These are phyloP conservation scores for Andrena marginata DNA, from an alignment of 2,888 invertebrate genomes.

Conservation along the genomic window DNA sequence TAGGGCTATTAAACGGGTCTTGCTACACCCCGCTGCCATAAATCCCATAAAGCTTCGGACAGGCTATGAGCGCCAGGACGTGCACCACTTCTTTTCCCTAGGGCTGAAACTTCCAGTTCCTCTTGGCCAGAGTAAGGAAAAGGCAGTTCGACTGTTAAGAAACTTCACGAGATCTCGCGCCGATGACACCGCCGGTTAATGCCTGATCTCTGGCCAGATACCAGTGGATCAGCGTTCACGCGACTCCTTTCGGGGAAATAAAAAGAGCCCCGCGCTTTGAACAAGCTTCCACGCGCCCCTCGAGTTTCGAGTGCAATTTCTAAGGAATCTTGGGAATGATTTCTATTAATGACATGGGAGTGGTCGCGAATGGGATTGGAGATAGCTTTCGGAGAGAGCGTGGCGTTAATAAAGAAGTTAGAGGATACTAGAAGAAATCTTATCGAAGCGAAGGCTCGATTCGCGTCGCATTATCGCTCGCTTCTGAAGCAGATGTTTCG, in stretches of 20 bases:
- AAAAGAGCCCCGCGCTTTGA: constrained; percentile 2
- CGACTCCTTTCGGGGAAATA: constrained; percentile 32
- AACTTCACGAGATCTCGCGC: constrained; percentile 49
- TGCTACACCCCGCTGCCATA: constrained; percentile 59
- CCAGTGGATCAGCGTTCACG: constrained; percentile 52
- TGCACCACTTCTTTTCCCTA: constrained; percentile 51
- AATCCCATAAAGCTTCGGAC: constrained; percentile 55
- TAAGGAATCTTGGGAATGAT: no score
- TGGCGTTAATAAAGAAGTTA: not conserved
- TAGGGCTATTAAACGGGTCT: constrained; percentile 75
- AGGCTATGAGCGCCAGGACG: constrained; percentile 41
- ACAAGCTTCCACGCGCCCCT: not conserved
- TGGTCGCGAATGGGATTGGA: no score
- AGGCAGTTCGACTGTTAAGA: constrained; percentile 55
- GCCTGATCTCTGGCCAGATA: constrained; percentile 48
- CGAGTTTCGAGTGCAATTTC: not conserved
- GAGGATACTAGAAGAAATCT: not conserved
- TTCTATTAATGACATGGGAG: no score
- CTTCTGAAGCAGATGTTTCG: constrained; percentile 25
- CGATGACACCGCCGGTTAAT: constrained; percentile 44
- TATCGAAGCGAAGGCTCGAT: constrained; percentile 4
- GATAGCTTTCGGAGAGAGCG: no score
- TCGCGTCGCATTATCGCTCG: not conserved
- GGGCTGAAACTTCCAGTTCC: constrained; percentile 29
- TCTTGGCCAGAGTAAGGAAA: constrained; percentile 3